Base-by-base conservation (phyloP, 2,888 invertebrate species). In the Euplagia quadripunctaria region DNA sequence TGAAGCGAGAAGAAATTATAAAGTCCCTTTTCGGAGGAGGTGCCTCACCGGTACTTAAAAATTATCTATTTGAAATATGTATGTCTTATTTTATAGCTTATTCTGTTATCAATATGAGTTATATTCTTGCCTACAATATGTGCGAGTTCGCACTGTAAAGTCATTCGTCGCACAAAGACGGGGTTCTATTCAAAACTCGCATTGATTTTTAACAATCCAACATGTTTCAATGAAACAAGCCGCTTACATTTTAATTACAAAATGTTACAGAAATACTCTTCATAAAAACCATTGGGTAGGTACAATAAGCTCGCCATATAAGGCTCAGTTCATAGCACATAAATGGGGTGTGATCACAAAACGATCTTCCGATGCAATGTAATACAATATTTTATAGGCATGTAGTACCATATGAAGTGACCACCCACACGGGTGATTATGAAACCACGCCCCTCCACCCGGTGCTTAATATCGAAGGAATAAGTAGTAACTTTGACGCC, bases 381-480 rank as follows among this genome's bases (percentile, higher is more conserved):
- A 89, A 88, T 90, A 90, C 86, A 86, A 90, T 91, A 91, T 91
- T 91, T 92, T 92, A 92, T 91, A 89, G 88, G 82, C 88, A 88
- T 87, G 82, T 90, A 86, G 82, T 81, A 84, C 84, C 80, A 81
- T 87, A 87, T 87, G 86, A 75, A 84, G 79, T 80, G 94, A 91
- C 94, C 95, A 94, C 95, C 94, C 94, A 94, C 88, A 85, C 82
- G 73, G 89, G 86, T 88, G 88, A 91, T 93, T 91, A 88, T 87
- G 73, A 70, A 80, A 79, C 91, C 92, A 89, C 94, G 93, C 94
- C 94, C 87, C 86, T 85, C 82, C 80, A 82, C 88, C 90, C 89
- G 93, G 89, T 91, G 90, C 89, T 91, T 92, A 92, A 94, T 94
- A 92, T 92, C 86, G 90, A 89, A 89, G 90, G 89, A 91, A 89